Evolutionary conservation across 2,113 vertebrate genomes (phyloP), one percentile per base, ranked within the genome.

Genomic region (Cheilinus undulatus): DNA sequence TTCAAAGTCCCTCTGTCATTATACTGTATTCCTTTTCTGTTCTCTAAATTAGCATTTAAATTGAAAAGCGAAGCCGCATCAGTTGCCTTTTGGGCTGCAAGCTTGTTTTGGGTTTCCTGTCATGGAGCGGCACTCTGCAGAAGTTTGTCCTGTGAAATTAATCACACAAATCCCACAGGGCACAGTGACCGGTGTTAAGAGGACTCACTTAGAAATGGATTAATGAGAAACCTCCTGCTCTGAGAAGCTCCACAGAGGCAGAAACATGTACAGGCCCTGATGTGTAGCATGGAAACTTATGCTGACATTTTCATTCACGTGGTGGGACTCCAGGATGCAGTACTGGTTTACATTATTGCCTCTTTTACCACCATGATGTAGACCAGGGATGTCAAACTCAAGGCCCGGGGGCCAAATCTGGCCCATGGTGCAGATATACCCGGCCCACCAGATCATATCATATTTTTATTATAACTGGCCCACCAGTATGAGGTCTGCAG

Each of bases 41-140:
- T 69, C 30, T 60, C 30, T 45, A 77, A 88, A 90, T 91, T 92
- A 84, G 80, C 88, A 92, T 92, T 90, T 92, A 91, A 88, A 90
- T 91, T 85, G 82, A 85, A 91, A 88, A 73, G 43, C 23, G 5
- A 74, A 70, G 45, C 62, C 26, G 63, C 53, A 57, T 50, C 60
- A 19, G 40, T 80, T 64, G 69, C 34, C 71, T 79, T 72, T 80
- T 52, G 54, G 48, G 72, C 73, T 66, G 58, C 13, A 0, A 69
- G 66, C 68, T 70, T 80, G 78, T 84, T 87, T 87, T 65, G 58
- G 38, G n/a, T 73, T 89, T 88, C 48, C 65, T 11, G 7, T 53
- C 4, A 13, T 52, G 32, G 54, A 53, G 58, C 48, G 74, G 24
- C 13, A 45, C 34, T 36, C 34, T 10, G 8, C 19, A 11, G 72